phyloP scores from a whole-genome alignment of 2,888 invertebrate genomes.

The Synergus gifuensis region DNA sequence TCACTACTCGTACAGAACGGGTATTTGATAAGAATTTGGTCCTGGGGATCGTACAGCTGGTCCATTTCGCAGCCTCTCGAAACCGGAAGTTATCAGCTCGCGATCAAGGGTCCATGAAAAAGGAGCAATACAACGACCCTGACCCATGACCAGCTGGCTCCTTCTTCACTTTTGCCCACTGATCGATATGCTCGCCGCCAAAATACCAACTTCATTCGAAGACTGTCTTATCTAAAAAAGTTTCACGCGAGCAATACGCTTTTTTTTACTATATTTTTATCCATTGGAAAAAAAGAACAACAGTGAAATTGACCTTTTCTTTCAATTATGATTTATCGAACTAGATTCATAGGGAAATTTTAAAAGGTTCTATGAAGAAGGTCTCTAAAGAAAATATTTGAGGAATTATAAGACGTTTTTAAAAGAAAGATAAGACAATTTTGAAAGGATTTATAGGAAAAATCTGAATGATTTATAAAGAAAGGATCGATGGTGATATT shows the following conservation, averaged over 20 bases:
- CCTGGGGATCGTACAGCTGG: neutral
- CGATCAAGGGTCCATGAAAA: neutral
- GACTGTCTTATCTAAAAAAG: neutral
- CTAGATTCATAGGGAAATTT: neutral
- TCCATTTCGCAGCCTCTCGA: neutral
- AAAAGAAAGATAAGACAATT: neutral
- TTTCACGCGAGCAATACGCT: neutral
- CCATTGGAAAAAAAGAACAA: neutral
- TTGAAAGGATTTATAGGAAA: neutral
- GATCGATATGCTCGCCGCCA: neutral
- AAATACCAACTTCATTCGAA: neutral
- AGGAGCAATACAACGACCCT: constrained; percentile 3
- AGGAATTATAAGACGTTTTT: neutral
- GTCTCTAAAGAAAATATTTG: neutral
- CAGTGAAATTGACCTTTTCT: neutral
- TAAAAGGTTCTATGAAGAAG: neutral
- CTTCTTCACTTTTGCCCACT: constrained; percentile 1
- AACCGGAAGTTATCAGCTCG: constrained; percentile 1
- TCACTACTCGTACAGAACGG: constrained; percentile 63
- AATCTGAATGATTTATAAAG: neutral
- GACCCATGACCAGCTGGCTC: neutral
- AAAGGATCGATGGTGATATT: neutral
- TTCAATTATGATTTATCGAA: neutral
- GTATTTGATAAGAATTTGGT: constrained; percentile 26
- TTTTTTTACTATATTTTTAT: neutral